Conservation (phyloP, 2,888 invertebrate genomes). For the Onchidella celtica region DNA sequence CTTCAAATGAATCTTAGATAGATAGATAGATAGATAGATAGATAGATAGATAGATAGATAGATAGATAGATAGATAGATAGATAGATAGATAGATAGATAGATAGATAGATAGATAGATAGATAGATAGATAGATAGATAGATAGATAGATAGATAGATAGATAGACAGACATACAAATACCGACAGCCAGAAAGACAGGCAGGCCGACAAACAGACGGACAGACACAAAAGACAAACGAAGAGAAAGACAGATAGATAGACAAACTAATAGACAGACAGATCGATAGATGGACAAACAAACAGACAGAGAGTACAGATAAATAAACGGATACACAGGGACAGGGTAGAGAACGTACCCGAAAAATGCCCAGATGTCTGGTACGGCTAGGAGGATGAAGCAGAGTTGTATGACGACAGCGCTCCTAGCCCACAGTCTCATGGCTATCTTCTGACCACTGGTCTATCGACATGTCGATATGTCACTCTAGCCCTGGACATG, state of each 20-base stretch:
- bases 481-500: neutral
- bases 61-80: slow-evolving; percentile 7
- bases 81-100: slow-evolving; percentile 2
- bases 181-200: neutral
- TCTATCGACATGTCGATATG: slow-evolving; percentile 8
- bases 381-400: slow-evolving; percentile 96
- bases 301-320: too few species aligned
- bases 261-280: neutral
- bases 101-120: slow-evolving; percentile 1
- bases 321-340: neutral
- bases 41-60: slow-evolving; percentile 2
- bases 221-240: neutral
- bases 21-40: neutral
- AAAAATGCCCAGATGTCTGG: slow-evolving; percentile 87
- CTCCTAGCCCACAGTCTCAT: slow-evolving; percentile 27
- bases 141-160: neutral
- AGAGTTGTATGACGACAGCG: slow-evolving; percentile 78
- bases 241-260: slow-evolving; percentile 1
- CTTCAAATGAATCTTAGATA: too few species aligned
- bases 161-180: neutral
- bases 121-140: slow-evolving; percentile 2
- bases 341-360: neutral
- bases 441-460: slow-evolving; percentile 31
- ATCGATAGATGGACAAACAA: too few species aligned
- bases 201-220: neutral